phyloP scores from a whole-genome alignment of 2,113 vertebrate species.

The Alectura lathami region DNA sequence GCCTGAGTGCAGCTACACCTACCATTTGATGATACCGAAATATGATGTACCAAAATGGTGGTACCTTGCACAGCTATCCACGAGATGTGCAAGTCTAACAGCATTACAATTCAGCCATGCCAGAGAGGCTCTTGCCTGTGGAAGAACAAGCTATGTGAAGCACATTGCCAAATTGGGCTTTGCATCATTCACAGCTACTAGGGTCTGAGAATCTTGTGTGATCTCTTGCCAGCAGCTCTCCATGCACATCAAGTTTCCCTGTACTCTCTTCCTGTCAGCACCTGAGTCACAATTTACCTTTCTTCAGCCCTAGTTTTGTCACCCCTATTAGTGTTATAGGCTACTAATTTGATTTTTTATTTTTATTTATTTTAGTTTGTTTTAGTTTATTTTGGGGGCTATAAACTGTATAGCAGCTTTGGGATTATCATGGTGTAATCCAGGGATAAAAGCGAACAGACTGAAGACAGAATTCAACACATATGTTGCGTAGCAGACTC shows the following conservation, averaged over 20 bases:
- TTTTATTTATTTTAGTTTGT: too few species aligned
- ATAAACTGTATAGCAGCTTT: not conserved
- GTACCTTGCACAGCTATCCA: not conserved
- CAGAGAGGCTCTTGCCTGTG: not conserved
- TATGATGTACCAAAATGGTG: not conserved
- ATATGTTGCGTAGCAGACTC: constrained; percentile 31
- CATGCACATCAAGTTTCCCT: not conserved
- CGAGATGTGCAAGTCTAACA: constrained; percentile 40
- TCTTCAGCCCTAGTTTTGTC: not conserved
- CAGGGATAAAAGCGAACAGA: constrained; percentile 25
- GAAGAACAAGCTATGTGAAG: constrained; percentile 15
- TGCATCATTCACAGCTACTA: constrained; percentile 16
- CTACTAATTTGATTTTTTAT: not conserved
- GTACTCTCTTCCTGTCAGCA: not conserved
- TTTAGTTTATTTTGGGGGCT: not conserved
- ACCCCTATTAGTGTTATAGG: not conserved
- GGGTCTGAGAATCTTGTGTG: constrained; percentile 12
- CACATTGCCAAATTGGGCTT: not conserved
- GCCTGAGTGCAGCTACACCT: not conserved
- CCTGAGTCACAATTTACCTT: not conserved
- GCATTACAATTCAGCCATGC: constrained; percentile 4
- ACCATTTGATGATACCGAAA: not conserved
- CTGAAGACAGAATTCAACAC: constrained; percentile 49
- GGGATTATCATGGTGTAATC: not conserved
- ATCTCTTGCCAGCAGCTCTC: not conserved